Evolutionary conservation across 2,888 invertebrate species (phyloP), one percentile per base, ranked within the genome.

Genomic region (Himalopsyche kuldschensis): DNA sequence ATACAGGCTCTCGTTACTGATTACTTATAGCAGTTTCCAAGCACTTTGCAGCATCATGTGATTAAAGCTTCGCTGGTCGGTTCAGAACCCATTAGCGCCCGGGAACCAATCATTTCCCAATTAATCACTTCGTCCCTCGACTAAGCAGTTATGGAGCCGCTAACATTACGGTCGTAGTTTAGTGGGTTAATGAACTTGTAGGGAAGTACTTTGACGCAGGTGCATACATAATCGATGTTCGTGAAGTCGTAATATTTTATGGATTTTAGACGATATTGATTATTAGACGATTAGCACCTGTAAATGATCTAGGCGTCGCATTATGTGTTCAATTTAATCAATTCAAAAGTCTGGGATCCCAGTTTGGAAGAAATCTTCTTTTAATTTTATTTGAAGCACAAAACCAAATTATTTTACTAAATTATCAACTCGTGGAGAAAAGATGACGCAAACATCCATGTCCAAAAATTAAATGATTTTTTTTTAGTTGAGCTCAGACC

Each of bases 81-180:
- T 69, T 69, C 69, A 11, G 30, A 35, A 55, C 77, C 81, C 81
- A 81, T 81, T 81, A 81, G 77, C 77, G 76, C 81, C 47, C n/a
- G 27, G 47, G 15, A 32, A 32, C 27, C 46, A 48, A 81, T 77
- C 35, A 48, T 81, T 77, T 35, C 35, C 55, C 27, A 55, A 47
- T 79, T 79, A 47, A 79, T 77, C 81, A 81, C 77, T 55, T 75
- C 81, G 77, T 77, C 31, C 48, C 69, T 69, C 69, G 47, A 32
- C 8, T 10, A 47, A 24, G 48, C 32, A 69, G 69, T 27, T 69
- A 69, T n/a, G 69, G 27, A 69, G 69, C 69, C 69, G 69, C 69
- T 69, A 11, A 27, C 69, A 27, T 24, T 30, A 10, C 27, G 69
- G 69, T 69, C 69, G 30, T 8, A 69, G 69, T 24, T 69, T 69